Evolutionary conservation across 2,113 vertebrate genomes (phyloP).

Genomic region (Nyctibius bracteatus): DNA sequence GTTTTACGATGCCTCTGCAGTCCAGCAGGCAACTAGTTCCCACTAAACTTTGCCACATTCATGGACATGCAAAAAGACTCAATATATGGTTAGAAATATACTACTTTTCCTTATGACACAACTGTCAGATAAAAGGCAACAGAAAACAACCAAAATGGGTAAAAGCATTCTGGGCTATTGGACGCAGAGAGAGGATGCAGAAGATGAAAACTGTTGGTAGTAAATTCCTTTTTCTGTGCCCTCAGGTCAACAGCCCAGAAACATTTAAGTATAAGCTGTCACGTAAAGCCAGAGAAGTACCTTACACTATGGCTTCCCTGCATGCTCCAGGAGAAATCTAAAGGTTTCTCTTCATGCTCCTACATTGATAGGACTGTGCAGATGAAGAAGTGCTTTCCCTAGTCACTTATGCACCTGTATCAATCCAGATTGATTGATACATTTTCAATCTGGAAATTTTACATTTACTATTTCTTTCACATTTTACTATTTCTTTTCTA

Average conservation of each 20-base stretch:
- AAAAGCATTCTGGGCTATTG: neutral
- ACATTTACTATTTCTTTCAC: no score
- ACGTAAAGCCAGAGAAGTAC: neutral
- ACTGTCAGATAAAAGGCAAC: neutral
- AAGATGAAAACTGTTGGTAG: neutral
- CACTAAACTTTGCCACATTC: slow-evolving; percentile 52
- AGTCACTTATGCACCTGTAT: neutral
- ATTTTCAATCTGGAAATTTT: no score
- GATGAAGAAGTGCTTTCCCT: neutral
- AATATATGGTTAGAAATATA: slow-evolving; percentile 63
- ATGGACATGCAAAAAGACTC: slow-evolving; percentile 76
- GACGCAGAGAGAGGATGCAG: neutral
- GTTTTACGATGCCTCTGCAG: slow-evolving; percentile 69
- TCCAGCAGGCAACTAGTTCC: slow-evolving; percentile 63
- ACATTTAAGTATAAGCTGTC: neutral
- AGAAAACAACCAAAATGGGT: neutral
- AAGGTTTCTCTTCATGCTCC: neutral
- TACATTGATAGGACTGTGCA: neutral
- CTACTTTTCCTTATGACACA: slow-evolving; percentile 1
- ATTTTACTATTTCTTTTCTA: neutral
- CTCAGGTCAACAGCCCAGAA: neutral
- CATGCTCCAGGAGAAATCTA: neutral
- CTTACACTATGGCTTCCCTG: neutral
- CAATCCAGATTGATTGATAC: no score
- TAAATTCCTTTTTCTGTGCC: neutral